Evolutionary conservation across 1,140 invertebrate species (phyloP).

Genomic region (Pseudomyrmex dendroicus): DNA sequence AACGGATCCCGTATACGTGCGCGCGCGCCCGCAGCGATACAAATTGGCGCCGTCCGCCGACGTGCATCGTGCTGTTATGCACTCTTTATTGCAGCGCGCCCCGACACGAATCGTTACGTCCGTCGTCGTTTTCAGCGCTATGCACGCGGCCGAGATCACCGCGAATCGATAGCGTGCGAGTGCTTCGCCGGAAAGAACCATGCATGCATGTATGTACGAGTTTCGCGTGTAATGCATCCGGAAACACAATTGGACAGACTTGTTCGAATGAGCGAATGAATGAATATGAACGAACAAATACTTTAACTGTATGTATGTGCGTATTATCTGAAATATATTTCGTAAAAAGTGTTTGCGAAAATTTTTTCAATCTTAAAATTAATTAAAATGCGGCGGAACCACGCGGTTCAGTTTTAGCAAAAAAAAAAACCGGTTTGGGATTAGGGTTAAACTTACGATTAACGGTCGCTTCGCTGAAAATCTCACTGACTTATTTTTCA

Average conservation of each 20-base stretch:
- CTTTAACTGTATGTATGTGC: no score
- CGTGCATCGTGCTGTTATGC: constrained; percentile 49
- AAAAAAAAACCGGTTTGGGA: no score
- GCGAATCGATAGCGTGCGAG: constrained; percentile 57
- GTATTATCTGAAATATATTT: no score
- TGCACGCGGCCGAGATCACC: constrained; percentile 53
- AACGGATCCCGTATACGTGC: constrained; percentile 35
- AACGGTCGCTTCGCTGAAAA: no score
- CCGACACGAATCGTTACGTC: constrained; percentile 77
- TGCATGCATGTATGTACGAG: constrained; percentile 59
- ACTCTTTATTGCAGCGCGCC: constrained; percentile 61
- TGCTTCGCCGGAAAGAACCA: constrained; percentile 46
- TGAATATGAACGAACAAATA: not conserved
- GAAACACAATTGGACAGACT: constrained; percentile 21
- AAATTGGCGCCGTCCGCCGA: constrained; percentile 48
- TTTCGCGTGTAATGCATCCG: constrained; percentile 66
- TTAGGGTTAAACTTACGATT: no score
- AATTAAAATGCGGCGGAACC: no score
- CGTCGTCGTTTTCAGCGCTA: constrained; percentile 67
- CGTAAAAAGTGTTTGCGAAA: no score
- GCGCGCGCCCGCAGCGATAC: constrained; percentile 37
- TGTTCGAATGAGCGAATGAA: not conserved
- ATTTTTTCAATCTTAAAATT: no score
- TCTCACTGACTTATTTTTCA: no score
- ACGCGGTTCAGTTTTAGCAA: no score